Evolutionary conservation across 2,888 invertebrate genomes (phyloP), one percentile per base, ranked within the genome.

Genomic region (Calameuta idolon): DNA sequence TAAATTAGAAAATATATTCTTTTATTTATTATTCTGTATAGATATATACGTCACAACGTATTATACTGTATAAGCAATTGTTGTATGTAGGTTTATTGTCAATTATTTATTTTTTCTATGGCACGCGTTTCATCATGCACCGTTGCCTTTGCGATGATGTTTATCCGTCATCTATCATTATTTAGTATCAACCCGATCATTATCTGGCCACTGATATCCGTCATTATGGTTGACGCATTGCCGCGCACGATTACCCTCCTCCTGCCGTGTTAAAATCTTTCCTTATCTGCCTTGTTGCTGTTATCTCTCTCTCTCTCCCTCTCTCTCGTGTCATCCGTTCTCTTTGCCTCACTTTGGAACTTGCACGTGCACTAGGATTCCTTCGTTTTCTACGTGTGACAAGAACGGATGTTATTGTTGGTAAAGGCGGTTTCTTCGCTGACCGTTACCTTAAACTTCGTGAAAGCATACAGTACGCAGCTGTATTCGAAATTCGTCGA

Each of bases 221-320:
- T 55, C 23, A 55, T 55, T 55, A 55, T 55, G 55, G 55, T 55
- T n/a, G 71, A 23, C 71, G 71, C 71, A 30, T 71, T 71, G 71
- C 71, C 71, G 71, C 34, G 12, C n/a, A 15, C 71, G 71, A 34
- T 34, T 71, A 71, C 31, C 33, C 11, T 31, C 69, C 12, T 31
- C 71, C 15, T 34, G 71, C 1, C 30, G 71, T 71, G 33, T 33
- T 71, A 33, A 31, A 33, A 11, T 31, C 71, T 71, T 34, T 71
- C 31, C n/a, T 9, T 71, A 12, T 71, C 71, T 71, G 12, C 15
- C 71, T 12, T 15, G 12, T 30, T 11, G 12, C 11, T 40, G 1
- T 12, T 37, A 12, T 12, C 5, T 9, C 30, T 30, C 30, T 69
- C 69, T 69, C 23, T 69, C n/a, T n/a, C n/a, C 1, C 69, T 11